Evolutionary conservation across 2,888 invertebrate species (phyloP), one percentile per base, ranked within the genome.

Genomic region (Seira sanloemensis): DNA sequence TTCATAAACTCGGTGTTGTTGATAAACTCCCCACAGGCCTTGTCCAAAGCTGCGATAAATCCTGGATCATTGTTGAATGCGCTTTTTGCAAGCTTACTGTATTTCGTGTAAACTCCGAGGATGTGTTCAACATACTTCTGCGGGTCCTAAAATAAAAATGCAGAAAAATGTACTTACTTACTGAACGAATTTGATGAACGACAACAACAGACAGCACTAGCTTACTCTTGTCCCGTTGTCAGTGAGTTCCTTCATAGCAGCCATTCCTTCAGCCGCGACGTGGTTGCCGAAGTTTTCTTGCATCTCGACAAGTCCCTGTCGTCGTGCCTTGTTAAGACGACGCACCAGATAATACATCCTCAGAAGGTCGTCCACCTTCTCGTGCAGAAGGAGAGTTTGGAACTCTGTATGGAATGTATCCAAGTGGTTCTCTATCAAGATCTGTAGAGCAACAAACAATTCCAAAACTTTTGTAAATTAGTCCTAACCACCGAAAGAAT

Each of bases 21-120:
- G 16, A 86, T 82, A 25, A 85, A 86, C 4, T 27, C 24, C n/a
- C 80, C 86, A 66, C 86, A 86, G 0, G 83, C 86, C 23, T 79
- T 82, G 54, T 86, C 86, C 25, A 86, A 68, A 0, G 85, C 79
- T 19, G 85, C 82, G 2, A 82, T 76, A 76, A 86, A 86, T 0
- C 77, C 83, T 16, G 83, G 77, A 66, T 86, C 85, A 0, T 76
- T 67, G 18, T 78, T 80, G 54, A 86, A 86, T 7, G 86, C 76
- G 12, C 19, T 23, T 2, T 26, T 26, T 2, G 78, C 80, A 4
- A 86, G 58, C 5, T 71, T 72, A 68, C 54, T 69, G 67, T 76
- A 84, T 25, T 86, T 83, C 12, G 84, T 72, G 75, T 86, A 71
- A 0, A 84, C 86, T 2, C 68, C 54, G 25, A 84, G 21, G 5